Evolutionary conservation across 92 coral and sea anemone species (phyloP), one percentile per base, ranked within the genome.

Genomic region (Paragorgia papillata): DNA sequence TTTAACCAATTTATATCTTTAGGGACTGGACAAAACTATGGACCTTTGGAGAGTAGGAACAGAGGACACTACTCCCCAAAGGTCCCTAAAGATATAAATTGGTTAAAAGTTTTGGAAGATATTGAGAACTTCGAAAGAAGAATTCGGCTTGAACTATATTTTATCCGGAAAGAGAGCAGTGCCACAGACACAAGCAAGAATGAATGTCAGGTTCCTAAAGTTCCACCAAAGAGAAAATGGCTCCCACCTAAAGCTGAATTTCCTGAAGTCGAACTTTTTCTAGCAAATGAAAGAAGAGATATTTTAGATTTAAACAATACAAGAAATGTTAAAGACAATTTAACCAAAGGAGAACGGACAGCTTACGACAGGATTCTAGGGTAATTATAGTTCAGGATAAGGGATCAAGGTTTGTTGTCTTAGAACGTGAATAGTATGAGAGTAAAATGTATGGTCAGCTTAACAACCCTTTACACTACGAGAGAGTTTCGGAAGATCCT

Each of bases 211-310:
- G 25, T 37, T 37, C 43, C 4, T 4, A 4, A 4, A 37, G 4
- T 10, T 4, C 4, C 4, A 37, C 43, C 43, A 4, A 4, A 37
- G 10, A 37, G 43, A 17, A 53, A 20, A 22, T 84, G 84, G 88
- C 68, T 57, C 29, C 88, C 84, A 41, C 88, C 84, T 22, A 61
- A 67, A 21, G 66, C 1, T 28, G n/a, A n/a, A n/a, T 56, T 67
- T 44, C 84, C 80, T 13, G 84, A 78, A 67, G 17, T 78, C 20
- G 84, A 84, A 79, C 53, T 69, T 32, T 84, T 83, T 30, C 50
- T 83, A 62, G 32, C 79, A 4, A 58, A 68, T 21, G 59, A 65
- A 9, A 83, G 67, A 60, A 59, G 55, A 34, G 79, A 77, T 41
- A 0, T 83, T 29, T 60, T 79, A 12, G 70, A 84, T 60, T 64